Evolutionary conservation across 2,113 vertebrate genomes (phyloP), one percentile per base, ranked within the genome.

Genomic region (Smithornis capensis): DNA sequence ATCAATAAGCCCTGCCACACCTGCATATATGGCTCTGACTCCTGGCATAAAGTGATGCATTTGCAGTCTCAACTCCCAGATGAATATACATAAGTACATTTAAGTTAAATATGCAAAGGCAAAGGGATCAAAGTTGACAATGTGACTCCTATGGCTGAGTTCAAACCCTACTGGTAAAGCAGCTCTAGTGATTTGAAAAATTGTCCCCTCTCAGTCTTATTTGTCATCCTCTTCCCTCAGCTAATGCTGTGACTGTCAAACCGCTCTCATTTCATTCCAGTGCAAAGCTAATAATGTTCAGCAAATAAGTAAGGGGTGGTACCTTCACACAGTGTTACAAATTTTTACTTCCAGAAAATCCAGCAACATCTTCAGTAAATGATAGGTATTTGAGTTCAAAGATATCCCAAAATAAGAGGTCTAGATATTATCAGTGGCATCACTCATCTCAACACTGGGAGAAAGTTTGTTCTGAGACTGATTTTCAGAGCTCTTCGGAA

Each of bases 21-120:
- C 47, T 28, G 29, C 2, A 0, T 33, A 55, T n/a, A 33, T 2
- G 3, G n/a, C 56, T 68, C 52, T 1, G 4, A 10, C 37, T 92
- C 21, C 44, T 75, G 42, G 29, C 42, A 14, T 47, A 42, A 70
- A 86, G 47, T 19, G 33, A 78, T n/a, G 60, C 27, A 59, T 44
- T 73, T 40, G 52, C 8, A 2, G 40, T 68, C 56, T 45, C 71
- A 78, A 6, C 7, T 55, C 44, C 28, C 27, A 37, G 1, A 0
- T 28, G 70, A 77, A 68, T 49, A n/a, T 9, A 64, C 8, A 21
- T 33, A 45, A 77, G 7, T 60, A 37, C 42, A 33, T 27, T 62
- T 10, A 29, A 37, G 23, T 37, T 53, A 52, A 49, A 18, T 11
- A 25, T 73, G 89, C 77, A 79, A 91, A 75, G 28, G 45, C 18